phyloP scores from a whole-genome alignment of 2,888 invertebrate species.

The Pachycephus smyrnensis region DNA sequence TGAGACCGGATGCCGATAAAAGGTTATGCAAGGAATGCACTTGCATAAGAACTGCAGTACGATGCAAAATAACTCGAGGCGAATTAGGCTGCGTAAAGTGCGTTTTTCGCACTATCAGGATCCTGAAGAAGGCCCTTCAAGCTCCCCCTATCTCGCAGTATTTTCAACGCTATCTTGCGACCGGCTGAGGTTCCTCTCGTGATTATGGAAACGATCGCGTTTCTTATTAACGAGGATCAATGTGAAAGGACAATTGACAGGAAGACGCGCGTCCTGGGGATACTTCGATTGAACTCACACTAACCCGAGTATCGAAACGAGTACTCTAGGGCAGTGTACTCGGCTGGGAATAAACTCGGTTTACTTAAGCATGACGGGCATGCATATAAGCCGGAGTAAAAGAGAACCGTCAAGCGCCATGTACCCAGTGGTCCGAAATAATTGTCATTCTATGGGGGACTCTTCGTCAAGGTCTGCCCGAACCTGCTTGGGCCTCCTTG shows the following conservation, averaged over 20 bases:
- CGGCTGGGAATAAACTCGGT: conserved; percentile 56
- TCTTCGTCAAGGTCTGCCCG: too few relatives aligned
- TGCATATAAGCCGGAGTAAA: conserved; percentile 58
- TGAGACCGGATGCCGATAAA: conserved; percentile 50
- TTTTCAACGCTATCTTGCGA: background rate
- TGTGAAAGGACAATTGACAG: background rate
- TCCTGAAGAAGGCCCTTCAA: background rate
- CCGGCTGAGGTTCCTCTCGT: background rate
- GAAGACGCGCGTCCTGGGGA: background rate
- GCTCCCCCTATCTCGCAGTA: background rate
- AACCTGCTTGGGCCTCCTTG: too few relatives aligned
- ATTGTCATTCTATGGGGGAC: conserved; percentile 56
- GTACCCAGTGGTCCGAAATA: conserved; percentile 59
- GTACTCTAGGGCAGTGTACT: conserved; percentile 56
- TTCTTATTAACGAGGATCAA: background rate
- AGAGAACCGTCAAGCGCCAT: conserved; percentile 60
- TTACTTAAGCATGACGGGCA: conserved; percentile 61
- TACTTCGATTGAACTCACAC: conserved; percentile 15
- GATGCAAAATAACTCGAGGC: conserved; percentile 40
- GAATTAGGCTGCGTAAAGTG: conserved; percentile 42
- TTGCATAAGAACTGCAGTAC: conserved; percentile 52
- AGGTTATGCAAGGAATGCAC: conserved; percentile 61
- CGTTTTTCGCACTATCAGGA: conserved; percentile 12
- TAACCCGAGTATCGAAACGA: conserved; percentile 54
- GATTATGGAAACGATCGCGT: background rate